A percentile compares a stretch with the other conserved stretches of the same genome.
These are phyloP conservation scores for Otus sunia DNA, from an alignment of 2,113 vertebrate genomes.

Conservation along the genomic window DNA sequence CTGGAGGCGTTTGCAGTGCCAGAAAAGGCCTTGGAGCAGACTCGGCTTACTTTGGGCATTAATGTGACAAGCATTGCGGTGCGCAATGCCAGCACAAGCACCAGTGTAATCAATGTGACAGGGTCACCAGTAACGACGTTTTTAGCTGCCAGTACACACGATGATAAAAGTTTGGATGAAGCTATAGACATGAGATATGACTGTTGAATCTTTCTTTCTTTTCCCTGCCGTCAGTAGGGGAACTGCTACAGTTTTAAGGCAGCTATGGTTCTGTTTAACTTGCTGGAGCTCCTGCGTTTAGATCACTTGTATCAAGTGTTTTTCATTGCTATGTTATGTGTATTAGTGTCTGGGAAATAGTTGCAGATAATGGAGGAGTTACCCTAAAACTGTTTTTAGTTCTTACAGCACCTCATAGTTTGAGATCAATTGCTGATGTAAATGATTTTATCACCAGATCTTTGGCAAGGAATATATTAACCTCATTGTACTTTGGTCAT, in stretches of 20 bases:
- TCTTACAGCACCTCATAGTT: conserved; percentile 84
- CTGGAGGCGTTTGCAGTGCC: conserved; percentile 97
- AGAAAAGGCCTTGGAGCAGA: conserved; percentile 98
- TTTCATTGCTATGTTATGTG: conserved; percentile 88
- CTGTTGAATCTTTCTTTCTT: conserved; percentile 85
- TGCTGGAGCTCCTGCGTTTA: conserved; percentile 88
- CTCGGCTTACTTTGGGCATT: conserved; percentile 96
- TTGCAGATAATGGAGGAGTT: conserved; percentile 84
- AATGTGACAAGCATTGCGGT: conserved; percentile 97
- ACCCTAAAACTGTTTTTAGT: conserved; percentile 83
- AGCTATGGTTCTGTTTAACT: conserved; percentile 92
- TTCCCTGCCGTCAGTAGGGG: conserved; percentile 77
- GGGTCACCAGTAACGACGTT: conserved; percentile 92
- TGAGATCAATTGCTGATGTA: conserved; percentile 83
- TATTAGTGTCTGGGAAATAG: conserved; percentile 87
- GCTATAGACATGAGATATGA: conserved; percentile 97
- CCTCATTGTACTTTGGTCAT: conserved; percentile 87
- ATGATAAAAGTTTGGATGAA: conserved; percentile 93
- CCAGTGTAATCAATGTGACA: conserved; percentile 88
- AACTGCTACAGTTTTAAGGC: conserved; percentile 90
- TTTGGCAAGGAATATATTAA: conserved; percentile 87
- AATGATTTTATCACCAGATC: conserved; percentile 88
- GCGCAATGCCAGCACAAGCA: conserved; percentile 87
- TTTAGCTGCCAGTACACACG: conserved; percentile 90
- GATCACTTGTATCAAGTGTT: conserved; percentile 93